phyloP scores from a whole-genome alignment of 2,113 vertebrate genomes.

The Chloroceryle aenea region DNA sequence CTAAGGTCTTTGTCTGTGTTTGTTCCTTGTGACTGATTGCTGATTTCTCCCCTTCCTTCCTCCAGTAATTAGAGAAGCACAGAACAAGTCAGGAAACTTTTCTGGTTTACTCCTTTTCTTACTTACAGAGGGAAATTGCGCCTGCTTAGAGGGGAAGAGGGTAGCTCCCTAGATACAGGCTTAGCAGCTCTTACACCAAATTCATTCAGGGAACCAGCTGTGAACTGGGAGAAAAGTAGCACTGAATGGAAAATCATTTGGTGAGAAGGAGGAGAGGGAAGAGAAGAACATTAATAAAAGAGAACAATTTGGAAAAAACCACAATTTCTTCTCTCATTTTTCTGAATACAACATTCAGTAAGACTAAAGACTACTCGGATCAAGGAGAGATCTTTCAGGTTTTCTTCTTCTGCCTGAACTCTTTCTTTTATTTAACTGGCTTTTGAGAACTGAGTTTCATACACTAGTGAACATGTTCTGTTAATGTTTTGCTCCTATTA shows the following conservation, averaged over 20 bases:
- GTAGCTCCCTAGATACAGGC: background rate
- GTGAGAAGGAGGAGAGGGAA: background rate
- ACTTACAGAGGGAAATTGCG: background rate
- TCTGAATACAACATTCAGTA: background rate
- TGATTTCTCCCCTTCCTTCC: constrained; percentile 33
- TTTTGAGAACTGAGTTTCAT: background rate
- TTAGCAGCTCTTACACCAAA: background rate
- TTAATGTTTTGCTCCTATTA: constrained; percentile 13
- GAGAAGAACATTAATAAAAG: background rate
- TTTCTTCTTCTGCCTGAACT: background rate
- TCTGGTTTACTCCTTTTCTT: background rate
- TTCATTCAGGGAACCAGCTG: background rate
- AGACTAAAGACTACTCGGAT: background rate
- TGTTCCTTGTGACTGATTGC: background rate
- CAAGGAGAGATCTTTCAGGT: background rate
- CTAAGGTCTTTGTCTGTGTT: background rate
- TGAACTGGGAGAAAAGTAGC: background rate
- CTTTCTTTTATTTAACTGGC: constrained; percentile 6
- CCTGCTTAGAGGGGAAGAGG: background rate
- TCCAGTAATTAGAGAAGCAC: constrained; percentile 27
- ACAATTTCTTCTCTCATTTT: background rate
- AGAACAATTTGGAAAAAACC: background rate
- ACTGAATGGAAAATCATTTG: background rate
- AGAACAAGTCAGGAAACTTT: background rate
- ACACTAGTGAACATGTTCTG: background rate